Evolutionary conservation across 2,888 invertebrate genomes (phyloP), one percentile per base, ranked within the genome.

Genomic region (Rhopalosiphum nymphaeae): DNA sequence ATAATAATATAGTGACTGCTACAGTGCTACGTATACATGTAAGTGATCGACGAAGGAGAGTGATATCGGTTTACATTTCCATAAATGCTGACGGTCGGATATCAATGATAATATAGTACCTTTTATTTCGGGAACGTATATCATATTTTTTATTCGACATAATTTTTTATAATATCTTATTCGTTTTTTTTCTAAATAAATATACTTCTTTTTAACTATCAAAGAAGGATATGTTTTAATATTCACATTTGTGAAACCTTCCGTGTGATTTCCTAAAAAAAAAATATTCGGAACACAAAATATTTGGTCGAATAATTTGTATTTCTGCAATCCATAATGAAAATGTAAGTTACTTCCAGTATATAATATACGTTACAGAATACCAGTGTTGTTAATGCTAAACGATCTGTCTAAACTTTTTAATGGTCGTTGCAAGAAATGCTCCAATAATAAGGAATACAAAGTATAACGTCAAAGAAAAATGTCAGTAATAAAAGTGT

Each of bases 51-150:
- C n/a, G 26, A 29, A 46, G 16, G 46, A 57, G 57, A 91, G 46
- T n/a, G 86, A 61, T 92, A 92, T 92, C 92, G 49, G 46, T 87
- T 92, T 87, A 86, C 61, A 92, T 92, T 92, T 92, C 87, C 92
- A 92, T 92, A 92, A 92, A 87, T 57, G 85, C 85, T 57, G 85
- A 91, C 85, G 85, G 56, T 85, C 91, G 91, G 91, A 57, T 91
- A 85, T 57, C 85, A 46, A 85, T 85, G 57, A 29, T 90, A 21
- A n/a, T n/a, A 44, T 29, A 88, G 16, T 49, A 84, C 85, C 9
- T 91, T 91, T 56, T 91, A 56, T 91, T 78, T 78, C 5, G 42
- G 42, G 1, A 53, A 84, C 21, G 56, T 84, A 56, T 84, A 29
- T 91, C 49, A 11, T 56, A 21, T 44, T 36, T n/a, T 78, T 67